phyloP scores from a whole-genome alignment of 2,797 vertebrate species.

The Balearica regulorum region DNA sequence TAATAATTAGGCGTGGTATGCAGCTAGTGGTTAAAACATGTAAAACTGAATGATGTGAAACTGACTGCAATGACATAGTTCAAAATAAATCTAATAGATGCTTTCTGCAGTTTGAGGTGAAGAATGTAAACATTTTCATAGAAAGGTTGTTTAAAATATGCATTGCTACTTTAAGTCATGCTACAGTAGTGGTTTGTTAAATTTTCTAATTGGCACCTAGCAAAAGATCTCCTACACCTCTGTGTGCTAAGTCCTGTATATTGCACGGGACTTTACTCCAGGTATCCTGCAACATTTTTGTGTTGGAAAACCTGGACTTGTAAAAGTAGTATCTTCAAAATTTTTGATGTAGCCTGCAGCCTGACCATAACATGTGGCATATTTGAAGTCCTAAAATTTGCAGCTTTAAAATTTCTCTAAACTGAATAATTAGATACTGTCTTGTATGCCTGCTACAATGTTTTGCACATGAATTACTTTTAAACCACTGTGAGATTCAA shows the following conservation, averaged over 20 bases:
- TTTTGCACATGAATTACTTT: not conserved
- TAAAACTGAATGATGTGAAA: not conserved
- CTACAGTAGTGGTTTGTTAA: not conserved
- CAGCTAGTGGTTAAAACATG: not conserved
- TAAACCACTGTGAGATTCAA: not conserved
- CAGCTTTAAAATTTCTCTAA: not conserved
- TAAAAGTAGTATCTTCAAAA: not conserved
- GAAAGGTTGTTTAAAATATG: not conserved
- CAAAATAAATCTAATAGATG: not conserved
- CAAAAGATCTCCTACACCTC: not conserved
- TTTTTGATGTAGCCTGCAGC: not conserved
- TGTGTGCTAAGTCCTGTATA: not conserved
- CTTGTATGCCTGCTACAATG: not conserved
- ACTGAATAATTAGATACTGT: not conserved
- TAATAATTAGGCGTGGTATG: not conserved
- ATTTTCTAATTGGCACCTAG: not conserved
- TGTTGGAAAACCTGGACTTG: not conserved
- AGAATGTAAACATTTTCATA: not conserved
- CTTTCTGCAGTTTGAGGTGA: not conserved
- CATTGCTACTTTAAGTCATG: not conserved
- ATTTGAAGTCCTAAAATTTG: not conserved
- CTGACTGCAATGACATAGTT: not conserved
- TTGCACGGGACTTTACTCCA: not conserved
- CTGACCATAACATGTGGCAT: not conserved
- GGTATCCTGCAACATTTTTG: not conserved